A percentile compares a stretch with the other conserved stretches of the same genome.
Evolutionary conservation across 2,797 vertebrate species (phyloP).

Genomic region (Protonibea diacanthus): DNA sequence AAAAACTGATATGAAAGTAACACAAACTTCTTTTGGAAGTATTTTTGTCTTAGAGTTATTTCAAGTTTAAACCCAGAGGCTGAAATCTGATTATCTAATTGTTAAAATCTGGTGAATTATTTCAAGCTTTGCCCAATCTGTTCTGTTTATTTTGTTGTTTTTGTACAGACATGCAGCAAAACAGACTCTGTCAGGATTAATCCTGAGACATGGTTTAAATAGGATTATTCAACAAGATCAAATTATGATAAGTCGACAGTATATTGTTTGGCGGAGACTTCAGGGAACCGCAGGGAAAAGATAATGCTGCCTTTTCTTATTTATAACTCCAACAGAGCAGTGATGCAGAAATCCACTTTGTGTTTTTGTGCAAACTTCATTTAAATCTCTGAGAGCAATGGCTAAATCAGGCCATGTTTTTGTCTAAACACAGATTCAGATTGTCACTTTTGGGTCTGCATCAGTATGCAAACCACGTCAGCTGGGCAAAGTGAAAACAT

Average conservation of each 20-base stretch:
- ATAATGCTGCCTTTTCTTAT: background rate
- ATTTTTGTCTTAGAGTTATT: background rate
- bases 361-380: conserved; percentile 25
- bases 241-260: conserved; percentile 7
- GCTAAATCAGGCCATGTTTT: conserved; percentile 27
- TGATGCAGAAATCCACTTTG: background rate
- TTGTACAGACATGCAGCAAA: conserved; percentile 26
- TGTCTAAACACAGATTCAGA: conserved; percentile 41
- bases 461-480: conserved; percentile 39
- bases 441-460: background rate
- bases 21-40: background rate
- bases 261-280: conserved; percentile 19
- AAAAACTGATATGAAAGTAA: background rate
- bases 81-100: conserved; percentile 22
- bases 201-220: background rate
- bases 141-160: conserved; percentile 8
- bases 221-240: conserved; percentile 32
- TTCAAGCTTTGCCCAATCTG: background rate
- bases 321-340: conserved; percentile 17
- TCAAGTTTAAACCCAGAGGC: background rate
- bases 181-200: conserved; percentile 26
- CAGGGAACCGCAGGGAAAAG: background rate
- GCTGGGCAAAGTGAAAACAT: conserved; percentile 34
- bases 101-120: conserved; percentile 1
- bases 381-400: background rate